Conservation (phyloP, 2,797 vertebrate genomes). For the Coendou prehensilis region DNA sequence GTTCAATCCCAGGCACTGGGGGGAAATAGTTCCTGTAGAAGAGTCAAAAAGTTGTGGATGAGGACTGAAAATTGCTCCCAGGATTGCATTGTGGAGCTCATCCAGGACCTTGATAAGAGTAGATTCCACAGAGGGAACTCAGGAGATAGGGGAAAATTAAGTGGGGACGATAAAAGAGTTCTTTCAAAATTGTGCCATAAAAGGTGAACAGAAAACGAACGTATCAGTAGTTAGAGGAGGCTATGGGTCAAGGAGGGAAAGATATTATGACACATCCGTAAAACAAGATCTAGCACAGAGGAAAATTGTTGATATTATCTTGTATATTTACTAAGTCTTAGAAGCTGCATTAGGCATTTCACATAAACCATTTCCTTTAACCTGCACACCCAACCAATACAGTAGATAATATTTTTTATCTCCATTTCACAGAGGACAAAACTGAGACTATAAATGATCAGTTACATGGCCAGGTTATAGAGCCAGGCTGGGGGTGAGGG, state of each 20-base stretch:
- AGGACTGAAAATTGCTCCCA: not conserved
- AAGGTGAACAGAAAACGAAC: not conserved
- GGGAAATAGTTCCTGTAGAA: not conserved
- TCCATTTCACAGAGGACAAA: constrained; percentile 20
- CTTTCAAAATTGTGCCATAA: not conserved
- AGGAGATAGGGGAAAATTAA: not conserved
- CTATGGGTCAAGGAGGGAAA: not conserved
- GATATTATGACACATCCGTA: not conserved
- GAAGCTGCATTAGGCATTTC: not conserved
- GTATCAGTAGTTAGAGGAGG: not conserved
- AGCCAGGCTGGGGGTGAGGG: not conserved
- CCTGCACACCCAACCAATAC: not conserved
- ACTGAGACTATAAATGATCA: not conserved
- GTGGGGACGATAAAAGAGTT: not conserved
- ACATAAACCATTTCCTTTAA: constrained; percentile 2
- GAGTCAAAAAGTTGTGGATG: not conserved
- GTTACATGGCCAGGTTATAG: not conserved
- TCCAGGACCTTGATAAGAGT: not conserved
- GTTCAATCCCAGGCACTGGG: not conserved
- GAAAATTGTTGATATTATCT: not conserved
- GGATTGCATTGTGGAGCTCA: not conserved
- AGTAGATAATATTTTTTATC: not conserved
- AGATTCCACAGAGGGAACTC: not conserved
- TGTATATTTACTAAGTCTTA: not conserved
- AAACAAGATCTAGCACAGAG: not conserved